Evolutionary conservation across 2,113 vertebrate species (phyloP), one percentile per base, ranked within the genome.

Genomic region (Acanthochromis polyacanthus): DNA sequence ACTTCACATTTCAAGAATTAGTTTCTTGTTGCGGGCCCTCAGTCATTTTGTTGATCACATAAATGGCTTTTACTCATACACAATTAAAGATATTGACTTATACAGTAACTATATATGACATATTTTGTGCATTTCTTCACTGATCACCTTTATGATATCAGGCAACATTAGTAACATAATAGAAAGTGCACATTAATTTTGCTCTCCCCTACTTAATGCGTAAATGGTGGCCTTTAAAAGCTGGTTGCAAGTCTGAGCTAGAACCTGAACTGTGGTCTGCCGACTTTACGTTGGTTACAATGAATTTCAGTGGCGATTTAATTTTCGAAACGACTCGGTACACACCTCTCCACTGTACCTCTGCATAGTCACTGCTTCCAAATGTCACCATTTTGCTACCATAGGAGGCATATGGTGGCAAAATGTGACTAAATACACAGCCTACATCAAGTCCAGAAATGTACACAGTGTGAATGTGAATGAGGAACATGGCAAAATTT

Each of bases 1-100:
- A 84, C 51, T 71, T 78, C 58, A 82, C 55, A 38, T 73, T 80
- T 63, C 75, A 73, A 73, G 70, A 79, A 81, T 90, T 76, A 32
- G 70, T 75, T 59, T 69, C 55, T 19, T n/a, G 10, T 75, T 78
- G 57, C 46, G 73, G 45, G 67, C 12, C 16, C 68, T 25, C 28
- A 32, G 68, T 77, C 32, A 69, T 65, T 79, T 68, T 46, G 53
- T 38, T 81, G 62, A 61, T 78, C 48, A 23, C 64, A 40, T 50
- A 40, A 30, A 51, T 60, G n/a, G 53, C 32, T 59, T 53, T 23
- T 36, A 36, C 32, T 62, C 16, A 38, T 62, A 3, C 15, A 17
- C 10, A 38, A 57, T 22, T 63, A 25, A 71, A 62, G 50, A 10
- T 15, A 25, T 32, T 58, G 22, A 62, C 23, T 32, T 17, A 40